Percentiles rank a stretch among this genome's conserved stretches.
Evolutionary conservation across 2,797 vertebrate species (phyloP).

Genomic region (Gouania willdenowi): DNA sequence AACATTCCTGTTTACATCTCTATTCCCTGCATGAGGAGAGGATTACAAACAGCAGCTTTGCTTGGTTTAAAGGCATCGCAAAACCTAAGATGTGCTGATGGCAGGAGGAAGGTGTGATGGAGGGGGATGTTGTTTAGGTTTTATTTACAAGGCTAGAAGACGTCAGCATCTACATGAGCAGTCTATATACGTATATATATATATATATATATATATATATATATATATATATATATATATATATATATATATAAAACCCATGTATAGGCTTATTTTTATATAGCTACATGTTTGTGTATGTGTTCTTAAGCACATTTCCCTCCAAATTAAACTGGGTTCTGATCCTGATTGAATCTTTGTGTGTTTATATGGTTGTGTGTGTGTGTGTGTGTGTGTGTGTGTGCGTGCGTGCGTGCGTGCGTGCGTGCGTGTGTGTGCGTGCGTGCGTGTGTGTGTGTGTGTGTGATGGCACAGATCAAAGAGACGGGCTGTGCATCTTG

Average conservation of each 20-base stretch:
- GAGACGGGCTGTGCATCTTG: constrained; percentile 49
- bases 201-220: too few species aligned
- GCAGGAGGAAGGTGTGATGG: neutral
- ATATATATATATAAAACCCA: too few species aligned
- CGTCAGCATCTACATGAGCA: constrained; percentile 11
- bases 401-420: neutral
- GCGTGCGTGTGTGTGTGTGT: neutral
- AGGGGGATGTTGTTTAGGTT: neutral
- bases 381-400: neutral
- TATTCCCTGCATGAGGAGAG: constrained; percentile 45
- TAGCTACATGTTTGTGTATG: constrained; percentile 1
- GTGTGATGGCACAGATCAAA: constrained; percentile 63
- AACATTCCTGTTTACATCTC: constrained; percentile 46
- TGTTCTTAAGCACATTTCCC: constrained; percentile 45
- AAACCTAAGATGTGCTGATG: constrained; percentile 19
- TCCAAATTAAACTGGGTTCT: constrained; percentile 66
- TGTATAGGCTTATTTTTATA: neutral
- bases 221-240: too few species aligned
- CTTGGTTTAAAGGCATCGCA: constrained; percentile 31
- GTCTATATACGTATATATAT: too few species aligned
- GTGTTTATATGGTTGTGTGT: neutral
- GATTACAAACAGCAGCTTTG: constrained; percentile 51
- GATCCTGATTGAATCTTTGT: constrained; percentile 43
- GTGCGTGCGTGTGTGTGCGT: neutral
- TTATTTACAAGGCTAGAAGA: constrained; percentile 13